Evolutionary conservation across 1,140 invertebrate species (phyloP).

Genomic region (Hermetia illucens): DNA sequence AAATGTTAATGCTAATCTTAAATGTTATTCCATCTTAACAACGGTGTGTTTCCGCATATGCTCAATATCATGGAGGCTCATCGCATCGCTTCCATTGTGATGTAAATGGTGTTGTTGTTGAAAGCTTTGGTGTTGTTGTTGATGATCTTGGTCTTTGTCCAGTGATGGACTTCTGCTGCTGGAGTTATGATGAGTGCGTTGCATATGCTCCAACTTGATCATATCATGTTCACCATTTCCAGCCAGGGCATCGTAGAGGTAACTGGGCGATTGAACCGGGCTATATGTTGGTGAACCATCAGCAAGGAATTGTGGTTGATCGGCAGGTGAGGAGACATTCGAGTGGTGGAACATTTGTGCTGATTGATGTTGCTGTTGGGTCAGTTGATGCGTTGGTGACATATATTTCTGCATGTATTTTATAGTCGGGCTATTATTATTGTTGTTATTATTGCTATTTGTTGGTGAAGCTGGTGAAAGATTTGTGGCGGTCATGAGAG

Average conservation of each 20-base stretch:
- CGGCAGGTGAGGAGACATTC: not conserved
- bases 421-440: not conserved
- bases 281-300: constrained; percentile 16
- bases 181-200: no score
- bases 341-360: not conserved
- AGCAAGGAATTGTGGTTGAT: constrained; percentile 16
- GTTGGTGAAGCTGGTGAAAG: not conserved
- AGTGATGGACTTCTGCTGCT: constrained; percentile 6
- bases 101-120: constrained; percentile 23
- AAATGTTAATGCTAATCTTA: no score
- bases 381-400: no score
- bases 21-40: no score
- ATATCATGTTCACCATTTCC: not conserved
- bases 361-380: not conserved
- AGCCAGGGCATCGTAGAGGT: constrained; percentile 1
- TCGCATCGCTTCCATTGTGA: no score
- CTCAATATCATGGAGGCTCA: no score
- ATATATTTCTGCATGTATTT: constrained; percentile 10
- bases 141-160: constrained; percentile 10
- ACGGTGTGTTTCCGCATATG: no score
- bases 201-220: not conserved
- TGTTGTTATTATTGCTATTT: constrained; percentile 3
- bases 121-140: constrained; percentile 15
- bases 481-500: not conserved
- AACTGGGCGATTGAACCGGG: not conserved